Percentiles rank a stretch among this genome's conserved stretches.
phyloP scores from a whole-genome alignment of 2,888 invertebrate genomes.

The Amorpha juglandis region DNA sequence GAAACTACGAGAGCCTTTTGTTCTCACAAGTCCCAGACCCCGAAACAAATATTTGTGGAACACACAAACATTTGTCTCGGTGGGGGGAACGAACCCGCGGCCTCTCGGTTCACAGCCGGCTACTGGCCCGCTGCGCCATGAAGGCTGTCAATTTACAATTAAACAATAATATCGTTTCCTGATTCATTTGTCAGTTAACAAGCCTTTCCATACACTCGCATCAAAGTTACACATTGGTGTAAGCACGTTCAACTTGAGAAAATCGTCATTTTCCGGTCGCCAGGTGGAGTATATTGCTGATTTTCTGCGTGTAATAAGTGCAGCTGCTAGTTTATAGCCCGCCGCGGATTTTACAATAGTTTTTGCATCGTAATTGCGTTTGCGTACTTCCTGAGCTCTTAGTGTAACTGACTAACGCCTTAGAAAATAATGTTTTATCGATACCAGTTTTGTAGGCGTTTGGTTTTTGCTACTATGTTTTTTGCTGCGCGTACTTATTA shows the following conservation, averaged over 20 bases:
- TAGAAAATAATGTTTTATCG: neutral
- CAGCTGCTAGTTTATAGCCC: conserved; percentile 51
- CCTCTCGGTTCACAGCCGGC: too few species aligned
- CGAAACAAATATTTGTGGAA: too few species aligned
- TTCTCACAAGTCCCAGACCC: too few species aligned
- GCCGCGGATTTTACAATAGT: conserved; percentile 51
- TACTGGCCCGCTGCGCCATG: too few species aligned
- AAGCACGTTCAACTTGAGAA: conserved; percentile 51
- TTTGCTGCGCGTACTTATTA: too few species aligned
- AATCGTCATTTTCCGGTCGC: conserved; percentile 70
- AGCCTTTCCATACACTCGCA: too few species aligned
- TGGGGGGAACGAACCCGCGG: too few species aligned
- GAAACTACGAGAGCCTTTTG: too few species aligned
- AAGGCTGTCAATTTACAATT: too few species aligned
- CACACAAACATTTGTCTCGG: too few species aligned
- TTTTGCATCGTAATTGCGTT: conserved; percentile 55
- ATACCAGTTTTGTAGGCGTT: conserved; percentile 10
- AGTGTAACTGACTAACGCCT: conserved; percentile 13
- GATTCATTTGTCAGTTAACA: too few species aligned
- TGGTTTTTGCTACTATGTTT: neutral
- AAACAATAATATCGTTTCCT: too few species aligned
- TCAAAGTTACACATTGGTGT: conserved; percentile 7
- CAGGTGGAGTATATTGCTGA: conserved; percentile 62
- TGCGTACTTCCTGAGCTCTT: conserved; percentile 49
- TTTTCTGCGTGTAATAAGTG: conserved; percentile 65